Evolutionary conservation across 2,888 invertebrate species (phyloP).

Genomic region (Protula sp.): DNA sequence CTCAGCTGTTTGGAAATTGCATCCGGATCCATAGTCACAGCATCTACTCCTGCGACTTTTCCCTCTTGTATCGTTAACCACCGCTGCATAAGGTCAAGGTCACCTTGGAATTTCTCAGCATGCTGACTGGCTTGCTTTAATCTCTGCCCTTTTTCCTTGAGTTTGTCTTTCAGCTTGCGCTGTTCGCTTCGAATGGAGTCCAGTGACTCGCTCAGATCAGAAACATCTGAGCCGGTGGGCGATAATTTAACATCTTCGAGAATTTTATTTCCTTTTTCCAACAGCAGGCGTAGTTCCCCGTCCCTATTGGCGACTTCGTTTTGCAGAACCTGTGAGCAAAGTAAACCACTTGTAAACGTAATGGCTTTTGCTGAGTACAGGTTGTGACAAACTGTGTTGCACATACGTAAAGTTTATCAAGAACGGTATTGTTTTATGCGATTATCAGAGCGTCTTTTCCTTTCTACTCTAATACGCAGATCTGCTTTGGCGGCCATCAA

Average conservation of each 20-base stretch:
- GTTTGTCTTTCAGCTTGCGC: slow-evolving; percentile 84
- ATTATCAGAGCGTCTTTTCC: too few species aligned
- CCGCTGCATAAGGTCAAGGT: slow-evolving; percentile 62
- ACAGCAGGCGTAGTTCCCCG: slow-evolving; percentile 57
- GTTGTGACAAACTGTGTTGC: too few species aligned
- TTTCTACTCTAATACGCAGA: too few species aligned
- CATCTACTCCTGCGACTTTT: slow-evolving; percentile 69
- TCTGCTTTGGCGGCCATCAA: too few species aligned
- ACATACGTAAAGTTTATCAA: too few species aligned
- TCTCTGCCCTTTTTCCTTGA: slow-evolving; percentile 62
- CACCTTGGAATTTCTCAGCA: slow-evolving; percentile 70
- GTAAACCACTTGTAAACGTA: too few species aligned
- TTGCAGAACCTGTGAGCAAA: slow-evolving; percentile 64
- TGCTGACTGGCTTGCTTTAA: slow-evolving; percentile 58
- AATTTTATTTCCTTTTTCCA: slow-evolving; percentile 81
- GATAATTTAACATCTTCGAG: slow-evolving; percentile 16
- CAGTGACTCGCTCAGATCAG: slow-evolving; percentile 66
- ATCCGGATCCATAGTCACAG: slow-evolving; percentile 71
- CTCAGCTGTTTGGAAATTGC: slow-evolving; percentile 74
- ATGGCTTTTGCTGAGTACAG: too few species aligned
- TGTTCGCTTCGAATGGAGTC: slow-evolving; percentile 86
- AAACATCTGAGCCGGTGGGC: slow-evolving; percentile 56
- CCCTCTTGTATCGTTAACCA: slow-evolving; percentile 86
- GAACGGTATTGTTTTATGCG: too few species aligned
- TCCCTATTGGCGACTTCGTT: slow-evolving; percentile 39